phyloP scores from a whole-genome alignment of 2,888 invertebrate genomes.

The Tuberolachnus salignus region DNA sequence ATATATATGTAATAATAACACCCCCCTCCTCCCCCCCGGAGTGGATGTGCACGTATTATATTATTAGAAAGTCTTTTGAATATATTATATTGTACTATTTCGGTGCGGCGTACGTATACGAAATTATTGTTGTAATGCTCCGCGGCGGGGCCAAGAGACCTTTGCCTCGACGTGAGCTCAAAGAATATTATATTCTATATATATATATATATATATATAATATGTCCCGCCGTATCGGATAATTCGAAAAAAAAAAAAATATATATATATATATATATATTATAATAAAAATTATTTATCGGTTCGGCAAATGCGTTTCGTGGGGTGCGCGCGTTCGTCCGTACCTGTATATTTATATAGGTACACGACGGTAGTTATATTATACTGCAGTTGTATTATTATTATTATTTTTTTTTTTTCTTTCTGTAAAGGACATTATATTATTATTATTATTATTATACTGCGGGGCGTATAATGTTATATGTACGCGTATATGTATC shows the following conservation, averaged over 20 bases:
- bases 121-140: no score
- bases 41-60: neutral
- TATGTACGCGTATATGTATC: neutral
- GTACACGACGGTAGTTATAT: neutral
- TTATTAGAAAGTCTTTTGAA: slow-evolving; percentile 19
- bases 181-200: neutral
- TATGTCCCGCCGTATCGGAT: neutral
- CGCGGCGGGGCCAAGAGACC: neutral
- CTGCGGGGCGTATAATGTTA: no score
- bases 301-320: slow-evolving; percentile 21
- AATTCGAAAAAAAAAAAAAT: slow-evolving; percentile 13
- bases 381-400: neutral
- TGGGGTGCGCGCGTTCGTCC: neutral
- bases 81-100: neutral
- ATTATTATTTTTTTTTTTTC: neutral
- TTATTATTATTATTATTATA: no score
- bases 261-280: no score
- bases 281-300: slow-evolving; percentile 28
- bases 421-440: no score
- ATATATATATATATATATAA: neutral
- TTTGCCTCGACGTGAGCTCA: neutral
- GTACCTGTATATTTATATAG: neutral
- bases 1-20: no score
- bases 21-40: neutral
- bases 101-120: neutral